These are phyloP conservation scores for Enteromius viviparus DNA, from an alignment of 2,797 vertebrate genomes.

Conservation along the genomic window DNA sequence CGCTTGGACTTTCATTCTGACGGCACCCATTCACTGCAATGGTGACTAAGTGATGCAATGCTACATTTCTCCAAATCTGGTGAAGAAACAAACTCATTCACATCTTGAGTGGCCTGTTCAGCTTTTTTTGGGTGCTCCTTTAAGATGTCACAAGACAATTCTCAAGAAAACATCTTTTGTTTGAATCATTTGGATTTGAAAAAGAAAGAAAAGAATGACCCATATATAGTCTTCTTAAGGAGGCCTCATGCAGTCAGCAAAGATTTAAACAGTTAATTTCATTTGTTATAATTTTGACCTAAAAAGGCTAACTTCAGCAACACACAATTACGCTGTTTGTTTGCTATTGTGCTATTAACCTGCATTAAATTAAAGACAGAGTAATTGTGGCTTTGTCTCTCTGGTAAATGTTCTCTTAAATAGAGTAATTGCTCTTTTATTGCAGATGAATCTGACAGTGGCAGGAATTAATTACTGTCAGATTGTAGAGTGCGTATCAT, in stretches of 20 bases:
- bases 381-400: slow-evolving; percentile 55
- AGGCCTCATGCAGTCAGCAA: slow-evolving; percentile 79
- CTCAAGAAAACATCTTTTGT: neutral
- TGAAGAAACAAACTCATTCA: neutral
- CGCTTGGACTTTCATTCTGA: neutral
- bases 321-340: neutral
- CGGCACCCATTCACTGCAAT: neutral
- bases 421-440: slow-evolving; percentile 53
- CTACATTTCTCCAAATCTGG: neutral
- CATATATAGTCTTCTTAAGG: slow-evolving; percentile 72
- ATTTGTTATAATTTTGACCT: neutral
- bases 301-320: slow-evolving; percentile 14
- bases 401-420: slow-evolving; percentile 51
- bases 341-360: slow-evolving; percentile 16
- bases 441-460: slow-evolving; percentile 42
- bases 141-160: neutral
- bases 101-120: neutral
- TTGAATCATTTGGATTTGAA: neutral
- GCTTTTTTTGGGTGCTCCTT: neutral
- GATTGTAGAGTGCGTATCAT: slow-evolving; percentile 51
- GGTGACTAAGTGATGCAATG: neutral
- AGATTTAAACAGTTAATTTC: neutral
- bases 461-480: slow-evolving; percentile 61
- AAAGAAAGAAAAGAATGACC: neutral
- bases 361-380: neutral